A percentile compares a stretch with the other conserved stretches of the same genome.
phyloP scores from a whole-genome alignment of 2,888 invertebrate genomes.

The Lamellibrachia satsuma region DNA sequence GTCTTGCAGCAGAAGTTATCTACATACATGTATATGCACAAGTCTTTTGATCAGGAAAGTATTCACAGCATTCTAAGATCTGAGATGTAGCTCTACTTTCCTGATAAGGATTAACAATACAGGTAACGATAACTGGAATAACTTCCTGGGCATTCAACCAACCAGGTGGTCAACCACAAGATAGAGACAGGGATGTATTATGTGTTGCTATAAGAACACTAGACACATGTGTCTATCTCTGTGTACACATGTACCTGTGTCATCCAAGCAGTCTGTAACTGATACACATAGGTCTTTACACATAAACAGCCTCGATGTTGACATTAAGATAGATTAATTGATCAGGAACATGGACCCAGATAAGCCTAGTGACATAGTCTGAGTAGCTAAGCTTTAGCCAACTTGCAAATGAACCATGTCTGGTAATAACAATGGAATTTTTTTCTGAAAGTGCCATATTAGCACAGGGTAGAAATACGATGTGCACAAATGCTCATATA shows the following conservation, averaged over 20 bases:
- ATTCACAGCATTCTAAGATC: background rate
- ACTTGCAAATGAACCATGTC: background rate
- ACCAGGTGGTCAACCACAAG: background rate
- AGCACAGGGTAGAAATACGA: background rate
- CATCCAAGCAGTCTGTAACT: background rate
- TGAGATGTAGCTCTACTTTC: background rate
- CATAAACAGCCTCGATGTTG: background rate
- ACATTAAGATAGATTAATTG: background rate
- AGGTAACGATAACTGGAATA: background rate
- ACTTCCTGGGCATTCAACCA: background rate
- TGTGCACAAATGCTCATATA: background rate
- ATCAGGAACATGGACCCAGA: background rate
- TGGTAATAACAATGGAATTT: background rate
- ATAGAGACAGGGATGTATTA: background rate
- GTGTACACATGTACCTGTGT: background rate
- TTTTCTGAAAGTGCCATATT: background rate
- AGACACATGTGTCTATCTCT: background rate
- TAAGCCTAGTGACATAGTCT: background rate
- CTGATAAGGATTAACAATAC: background rate
- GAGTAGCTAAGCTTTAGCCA: background rate
- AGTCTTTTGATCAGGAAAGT: background rate
- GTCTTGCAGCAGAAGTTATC: background rate
- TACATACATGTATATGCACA: background rate
- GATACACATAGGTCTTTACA: conserved; percentile 2
- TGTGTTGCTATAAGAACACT: background rate